Evolutionary conservation across 1,140 invertebrate genomes (phyloP).

Genomic region (Lineus longissimus): DNA sequence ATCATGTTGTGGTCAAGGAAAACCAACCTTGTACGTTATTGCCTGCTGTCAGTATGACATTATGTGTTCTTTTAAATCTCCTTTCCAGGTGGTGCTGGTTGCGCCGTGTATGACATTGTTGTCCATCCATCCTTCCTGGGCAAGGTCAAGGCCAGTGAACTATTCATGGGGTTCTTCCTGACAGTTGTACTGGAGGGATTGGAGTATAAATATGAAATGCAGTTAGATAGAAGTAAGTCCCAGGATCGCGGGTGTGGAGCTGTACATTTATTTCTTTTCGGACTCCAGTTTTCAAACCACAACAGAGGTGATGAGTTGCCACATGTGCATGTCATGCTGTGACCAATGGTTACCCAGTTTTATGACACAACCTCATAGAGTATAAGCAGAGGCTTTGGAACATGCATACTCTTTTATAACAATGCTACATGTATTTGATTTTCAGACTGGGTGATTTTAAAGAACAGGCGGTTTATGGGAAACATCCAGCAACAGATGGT

Average conservation of each 20-base stretch:
- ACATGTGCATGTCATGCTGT: no score
- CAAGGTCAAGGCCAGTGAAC: slow-evolving; percentile 60
- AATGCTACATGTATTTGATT: slow-evolving; percentile 9
- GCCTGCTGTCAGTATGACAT: no score
- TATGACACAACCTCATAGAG: no score
- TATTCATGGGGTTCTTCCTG: slow-evolving; percentile 73
- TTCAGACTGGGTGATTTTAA: slow-evolving; percentile 59
- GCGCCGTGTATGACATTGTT: slow-evolving; percentile 72
- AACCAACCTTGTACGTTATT: no score
- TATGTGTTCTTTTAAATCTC: no score
- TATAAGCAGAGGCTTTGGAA: neutral
- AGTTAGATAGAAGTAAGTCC: slow-evolving; percentile 60
- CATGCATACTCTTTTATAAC: neutral
- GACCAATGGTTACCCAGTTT: no score
- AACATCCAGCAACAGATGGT: slow-evolving; percentile 44
- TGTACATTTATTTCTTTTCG: no score
- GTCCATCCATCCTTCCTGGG: slow-evolving; percentile 69
- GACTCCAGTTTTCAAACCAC: neutral
- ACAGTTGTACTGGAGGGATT: slow-evolving; percentile 71
- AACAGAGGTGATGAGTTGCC: no score
- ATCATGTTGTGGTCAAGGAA: no score
- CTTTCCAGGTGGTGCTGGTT: slow-evolving; percentile 61
- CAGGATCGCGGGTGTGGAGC: neutral
- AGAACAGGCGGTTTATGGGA: slow-evolving; percentile 67
- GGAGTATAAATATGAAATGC: slow-evolving; percentile 69